These are phyloP conservation scores for Perodicticus potto DNA, from an alignment of 2,797 vertebrate species.

Conservation along the genomic window DNA sequence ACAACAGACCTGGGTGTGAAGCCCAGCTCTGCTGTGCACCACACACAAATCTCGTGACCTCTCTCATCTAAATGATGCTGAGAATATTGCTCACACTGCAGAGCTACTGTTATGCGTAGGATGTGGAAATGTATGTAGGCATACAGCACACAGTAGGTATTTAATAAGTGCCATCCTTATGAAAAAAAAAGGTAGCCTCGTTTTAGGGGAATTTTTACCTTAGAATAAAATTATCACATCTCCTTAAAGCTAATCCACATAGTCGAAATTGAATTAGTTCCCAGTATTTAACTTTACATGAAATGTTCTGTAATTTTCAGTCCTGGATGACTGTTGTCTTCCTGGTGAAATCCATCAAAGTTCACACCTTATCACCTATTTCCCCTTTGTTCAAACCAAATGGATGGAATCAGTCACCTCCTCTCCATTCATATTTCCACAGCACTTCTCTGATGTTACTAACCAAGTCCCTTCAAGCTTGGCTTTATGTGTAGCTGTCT, in stretches of 20 bases:
- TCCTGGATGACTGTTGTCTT: background rate
- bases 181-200: background rate
- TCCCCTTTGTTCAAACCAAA: background rate
- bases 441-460: background rate
- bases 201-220: background rate
- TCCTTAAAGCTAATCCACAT: conserved; percentile 18
- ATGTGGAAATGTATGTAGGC: background rate
- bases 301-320: conserved; percentile 45
- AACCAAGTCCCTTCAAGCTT: background rate
- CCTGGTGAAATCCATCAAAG: background rate
- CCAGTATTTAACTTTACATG: background rate
- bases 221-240: conserved; percentile 50
- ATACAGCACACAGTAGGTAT: background rate
- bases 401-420: background rate
- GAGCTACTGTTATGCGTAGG: background rate
- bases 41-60: background rate
- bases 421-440: background rate
- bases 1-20: background rate
- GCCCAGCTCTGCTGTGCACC: background rate
- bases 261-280: background rate
- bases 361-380: background rate
- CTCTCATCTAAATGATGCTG: background rate
- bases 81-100: background rate
- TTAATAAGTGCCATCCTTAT: background rate
- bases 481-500: background rate